A percentile compares a stretch with the other conserved stretches of the same genome.
Conservation (phyloP, 2,797 vertebrate species). For the Eulemur mongoz region DNA sequence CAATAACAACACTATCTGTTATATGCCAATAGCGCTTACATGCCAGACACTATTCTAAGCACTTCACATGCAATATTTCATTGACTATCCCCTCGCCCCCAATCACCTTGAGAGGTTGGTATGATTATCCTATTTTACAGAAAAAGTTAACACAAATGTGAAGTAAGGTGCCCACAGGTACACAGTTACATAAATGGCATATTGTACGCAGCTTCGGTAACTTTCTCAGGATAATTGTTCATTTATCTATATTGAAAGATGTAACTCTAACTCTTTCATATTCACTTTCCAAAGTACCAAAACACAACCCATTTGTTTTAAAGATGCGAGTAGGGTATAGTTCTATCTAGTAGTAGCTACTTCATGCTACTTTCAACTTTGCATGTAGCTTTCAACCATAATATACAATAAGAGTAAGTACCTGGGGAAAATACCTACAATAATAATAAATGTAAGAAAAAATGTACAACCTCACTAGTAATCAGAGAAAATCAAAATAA, state of each 20-base stretch:
- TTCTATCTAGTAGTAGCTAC: neutral
- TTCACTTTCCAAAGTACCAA: neutral
- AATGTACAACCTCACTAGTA: neutral
- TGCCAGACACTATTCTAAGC: neutral
- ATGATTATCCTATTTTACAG: neutral
- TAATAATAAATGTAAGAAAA: neutral
- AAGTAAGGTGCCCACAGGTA: neutral
- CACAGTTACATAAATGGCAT: neutral
- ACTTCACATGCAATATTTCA: conserved; percentile 16
- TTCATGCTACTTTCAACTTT: neutral
- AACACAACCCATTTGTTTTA: neutral
- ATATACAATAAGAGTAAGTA: neutral
- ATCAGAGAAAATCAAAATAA: conserved; percentile 40
- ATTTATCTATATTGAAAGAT: neutral
- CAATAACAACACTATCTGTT: neutral
- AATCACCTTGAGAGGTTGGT: neutral
- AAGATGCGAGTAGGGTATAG: neutral
- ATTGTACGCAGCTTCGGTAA: neutral
- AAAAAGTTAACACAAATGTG: neutral
- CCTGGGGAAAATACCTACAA: neutral
- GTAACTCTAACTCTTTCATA: neutral
- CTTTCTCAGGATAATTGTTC: neutral
- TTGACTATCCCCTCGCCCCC: neutral
- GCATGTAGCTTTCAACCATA: neutral
- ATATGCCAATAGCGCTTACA: neutral